A percentile compares a stretch with the other conserved stretches of the same genome.
Evolutionary conservation across 2,797 vertebrate genomes (phyloP).

Genomic region (Macropodus opercularis): DNA sequence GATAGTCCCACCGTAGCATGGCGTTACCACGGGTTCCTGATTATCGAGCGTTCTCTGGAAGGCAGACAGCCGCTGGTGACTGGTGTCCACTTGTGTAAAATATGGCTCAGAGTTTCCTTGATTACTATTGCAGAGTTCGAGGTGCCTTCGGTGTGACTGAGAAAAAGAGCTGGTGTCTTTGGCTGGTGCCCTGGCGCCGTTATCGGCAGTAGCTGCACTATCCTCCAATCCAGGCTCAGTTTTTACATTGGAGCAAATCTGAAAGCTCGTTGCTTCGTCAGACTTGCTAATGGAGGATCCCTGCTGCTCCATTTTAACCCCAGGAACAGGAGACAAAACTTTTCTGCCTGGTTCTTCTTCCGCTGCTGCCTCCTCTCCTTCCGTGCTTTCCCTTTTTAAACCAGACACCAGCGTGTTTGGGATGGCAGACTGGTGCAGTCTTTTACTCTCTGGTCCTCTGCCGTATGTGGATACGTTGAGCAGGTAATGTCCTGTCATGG

Average conservation of each 20-base stretch:
- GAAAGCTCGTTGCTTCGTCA: constrained; percentile 36
- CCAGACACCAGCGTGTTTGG: constrained; percentile 70
- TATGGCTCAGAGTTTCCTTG: constrained; percentile 81
- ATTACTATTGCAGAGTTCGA: constrained; percentile 74
- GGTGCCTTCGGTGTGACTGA: constrained; percentile 81
- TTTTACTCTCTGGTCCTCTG: constrained; percentile 88
- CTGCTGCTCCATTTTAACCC: constrained; percentile 78
- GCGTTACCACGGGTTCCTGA: constrained; percentile 70
- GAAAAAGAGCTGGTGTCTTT: constrained; percentile 83
- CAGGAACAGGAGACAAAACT: constrained; percentile 50
- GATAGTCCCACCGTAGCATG: constrained; percentile 90
- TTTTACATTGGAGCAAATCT: constrained; percentile 68
- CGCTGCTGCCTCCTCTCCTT: constrained; percentile 65
- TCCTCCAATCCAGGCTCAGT: constrained; percentile 69
- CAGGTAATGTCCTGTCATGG: constrained; percentile 97
- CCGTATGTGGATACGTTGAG: constrained; percentile 97
- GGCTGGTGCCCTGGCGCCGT: constrained; percentile 66
- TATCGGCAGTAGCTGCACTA: constrained; percentile 38
- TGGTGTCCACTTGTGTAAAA: constrained; percentile 53
- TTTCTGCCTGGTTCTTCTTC: constrained; percentile 52
- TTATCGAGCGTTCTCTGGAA: constrained; percentile 78
- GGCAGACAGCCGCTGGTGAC: constrained; percentile 76
- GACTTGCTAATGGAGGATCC: constrained; percentile 49
- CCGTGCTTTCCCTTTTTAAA: constrained; percentile 75
- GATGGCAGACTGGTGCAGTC: constrained; percentile 74